Evolutionary conservation across 2,888 invertebrate species (phyloP).

Genomic region (Drosophila formosana): DNA sequence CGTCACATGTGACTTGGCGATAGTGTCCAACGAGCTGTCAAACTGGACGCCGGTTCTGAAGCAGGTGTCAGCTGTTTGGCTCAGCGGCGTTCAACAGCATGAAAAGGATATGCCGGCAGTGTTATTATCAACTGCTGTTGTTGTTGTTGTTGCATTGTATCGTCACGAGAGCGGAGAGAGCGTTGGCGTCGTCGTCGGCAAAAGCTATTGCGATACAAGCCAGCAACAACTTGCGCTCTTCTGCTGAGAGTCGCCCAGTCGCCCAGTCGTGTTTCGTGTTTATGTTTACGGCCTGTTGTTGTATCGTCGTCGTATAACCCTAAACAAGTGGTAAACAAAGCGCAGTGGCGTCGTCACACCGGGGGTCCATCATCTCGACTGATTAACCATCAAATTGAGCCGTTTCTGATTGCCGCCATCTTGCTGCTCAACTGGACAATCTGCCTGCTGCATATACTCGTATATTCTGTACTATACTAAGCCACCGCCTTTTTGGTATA

Average conservation of each 20-base stretch:
- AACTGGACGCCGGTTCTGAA: constrained; percentile 78
- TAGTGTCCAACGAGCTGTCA: constrained; percentile 74
- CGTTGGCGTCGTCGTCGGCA: constrained; percentile 14
- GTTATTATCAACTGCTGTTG: not conserved
- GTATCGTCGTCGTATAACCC: constrained; percentile 31
- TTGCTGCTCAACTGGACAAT: constrained; percentile 40
- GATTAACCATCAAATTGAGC: constrained; percentile 13
- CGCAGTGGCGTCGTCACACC: constrained; percentile 76
- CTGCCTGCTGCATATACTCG: constrained; percentile 1
- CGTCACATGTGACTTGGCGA: constrained; percentile 65
- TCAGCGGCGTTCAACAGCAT: constrained; percentile 66
- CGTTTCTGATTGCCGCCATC: constrained; percentile 63
- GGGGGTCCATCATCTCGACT: constrained; percentile 42
- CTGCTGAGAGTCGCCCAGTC: constrained; percentile 17
- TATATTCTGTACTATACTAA: constrained; percentile 7
- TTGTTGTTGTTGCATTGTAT: constrained; percentile 68
- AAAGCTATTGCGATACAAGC: constrained; percentile 80
- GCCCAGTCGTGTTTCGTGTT: constrained; percentile 56
- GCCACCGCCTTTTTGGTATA: constrained; percentile 68
- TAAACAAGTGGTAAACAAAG: constrained; percentile 84
- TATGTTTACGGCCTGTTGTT: constrained; percentile 68
- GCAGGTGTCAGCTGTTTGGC: constrained; percentile 67
- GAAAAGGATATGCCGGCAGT: constrained; percentile 43
- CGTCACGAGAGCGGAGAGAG: constrained; percentile 43
- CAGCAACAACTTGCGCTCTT: constrained; percentile 72